Base-by-base conservation (phyloP, 2,888 invertebrate species). In the Balanococcus diminutus region DNA sequence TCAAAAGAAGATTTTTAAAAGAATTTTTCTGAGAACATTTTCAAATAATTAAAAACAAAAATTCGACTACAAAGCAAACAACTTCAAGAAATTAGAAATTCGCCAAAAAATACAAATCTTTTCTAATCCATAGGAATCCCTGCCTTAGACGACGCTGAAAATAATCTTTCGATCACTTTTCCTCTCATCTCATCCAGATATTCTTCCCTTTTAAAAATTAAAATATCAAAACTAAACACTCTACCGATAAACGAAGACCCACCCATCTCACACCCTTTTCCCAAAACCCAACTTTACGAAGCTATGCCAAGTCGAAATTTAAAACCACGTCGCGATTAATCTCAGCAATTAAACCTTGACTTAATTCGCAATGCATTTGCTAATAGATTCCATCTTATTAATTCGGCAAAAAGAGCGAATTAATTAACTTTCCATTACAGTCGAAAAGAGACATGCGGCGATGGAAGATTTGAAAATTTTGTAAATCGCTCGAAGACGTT, bases 401-500 rank as follows among this genome's bases (percentile, higher is more conserved):
- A 67, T 28, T 67, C 16, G n/a, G n/a, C 67, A 67, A 67, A 67
- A 67, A 67, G 25, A 67, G 28, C 67, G 28, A 67, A 67, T 67
- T 67, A 67, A 67, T 67, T 67, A 67, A 67, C 67, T 67, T 67
- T 14, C 6, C 25, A 67, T 67, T 67, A 14, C 67, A 28, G 25
- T 28, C 28, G 67, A 28, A 25, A 67, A 67, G 28, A 67, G 9
- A 28, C 14, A 67, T 28, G 14, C n/a, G n/a, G 14, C 67, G 61
- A 61, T 19, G 5, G 36, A 36, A 42, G 8, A 56, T 67, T 67
- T 67, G 9, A 9, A 16, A 67, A n/a, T n/a, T 67, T 67, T 67
- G 14, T 28, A 67, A 67, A 67, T 67, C 67, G 67, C 67, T 67
- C 67, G 28, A 28, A 67, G 67, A 67, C 67, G 67, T 67, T 67